Percentiles rank a stretch among this genome's conserved stretches.
Conservation (phyloP, 2,888 invertebrate genomes). For the Odontomyia ornata region DNA sequence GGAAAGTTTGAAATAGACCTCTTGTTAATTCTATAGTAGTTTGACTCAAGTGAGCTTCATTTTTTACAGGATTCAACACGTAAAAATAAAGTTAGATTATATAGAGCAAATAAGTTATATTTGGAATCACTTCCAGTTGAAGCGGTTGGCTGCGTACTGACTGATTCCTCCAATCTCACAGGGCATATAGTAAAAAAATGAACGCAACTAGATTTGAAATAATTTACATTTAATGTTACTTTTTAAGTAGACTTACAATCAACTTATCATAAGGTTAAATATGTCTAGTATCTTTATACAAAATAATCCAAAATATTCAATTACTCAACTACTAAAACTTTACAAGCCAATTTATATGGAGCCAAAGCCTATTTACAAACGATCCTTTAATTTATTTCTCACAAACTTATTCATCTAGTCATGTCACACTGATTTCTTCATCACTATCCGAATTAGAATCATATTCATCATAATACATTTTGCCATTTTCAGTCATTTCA, state of each 20-base stretch:
- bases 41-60: no score
- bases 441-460: slow-evolving; percentile 73
- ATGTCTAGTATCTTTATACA: slow-evolving; percentile 30
- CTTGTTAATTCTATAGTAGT: no score
- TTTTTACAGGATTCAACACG: no score
- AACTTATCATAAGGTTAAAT: slow-evolving; percentile 34
- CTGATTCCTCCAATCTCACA: no score
- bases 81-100: no score
- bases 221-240: slow-evolving; percentile 35
- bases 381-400: neutral
- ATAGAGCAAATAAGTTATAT: no score
- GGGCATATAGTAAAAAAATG: no score
- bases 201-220: no score
- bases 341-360: slow-evolving; percentile 31
- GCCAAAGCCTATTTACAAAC: slow-evolving; percentile 24
- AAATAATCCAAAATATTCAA: slow-evolving; percentile 21
- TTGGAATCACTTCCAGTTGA: no score
- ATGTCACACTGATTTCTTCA: slow-evolving; percentile 89
- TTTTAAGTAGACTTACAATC: slow-evolving; percentile 36
- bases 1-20: no score
- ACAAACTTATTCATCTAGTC: slow-evolving; percentile 66
- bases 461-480: slow-evolving; percentile 63
- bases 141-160: no score
- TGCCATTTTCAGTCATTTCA: slow-evolving; percentile 59
- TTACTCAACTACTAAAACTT: slow-evolving; percentile 21